phyloP scores from a whole-genome alignment of 2,113 vertebrate species.

The Vombatus ursinus region DNA sequence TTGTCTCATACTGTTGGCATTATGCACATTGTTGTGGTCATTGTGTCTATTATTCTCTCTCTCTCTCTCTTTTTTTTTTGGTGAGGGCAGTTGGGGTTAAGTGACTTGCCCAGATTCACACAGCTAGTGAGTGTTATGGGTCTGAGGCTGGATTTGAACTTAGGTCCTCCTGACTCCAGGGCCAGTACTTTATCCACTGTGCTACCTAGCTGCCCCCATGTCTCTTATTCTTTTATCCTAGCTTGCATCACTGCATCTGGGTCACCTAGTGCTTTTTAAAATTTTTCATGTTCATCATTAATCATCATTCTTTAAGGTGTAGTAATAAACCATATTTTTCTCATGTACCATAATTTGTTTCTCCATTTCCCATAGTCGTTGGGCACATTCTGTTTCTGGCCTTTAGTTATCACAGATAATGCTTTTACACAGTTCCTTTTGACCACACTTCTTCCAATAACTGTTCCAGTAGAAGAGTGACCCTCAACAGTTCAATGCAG shows the following conservation, averaged over 20 bases:
- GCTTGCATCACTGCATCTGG: background rate
- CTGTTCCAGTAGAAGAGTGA: background rate
- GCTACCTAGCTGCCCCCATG: too few relatives aligned
- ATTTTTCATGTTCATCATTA: background rate
- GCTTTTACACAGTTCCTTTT: background rate
- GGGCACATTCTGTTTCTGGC: background rate
- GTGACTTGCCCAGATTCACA: too few relatives aligned
- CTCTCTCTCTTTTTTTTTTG: too few relatives aligned
- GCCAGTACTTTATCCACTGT: too few relatives aligned
- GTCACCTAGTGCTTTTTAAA: background rate
- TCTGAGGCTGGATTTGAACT: too few relatives aligned
- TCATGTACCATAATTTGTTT: background rate
- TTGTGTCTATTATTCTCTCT: background rate
- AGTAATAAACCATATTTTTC: too few relatives aligned
- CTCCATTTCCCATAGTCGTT: background rate
- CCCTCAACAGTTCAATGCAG: background rate
- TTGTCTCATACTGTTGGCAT: background rate
- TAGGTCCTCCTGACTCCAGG: too few relatives aligned
- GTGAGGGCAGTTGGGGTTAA: too few relatives aligned
- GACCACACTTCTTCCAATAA: background rate
- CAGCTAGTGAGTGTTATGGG: too few relatives aligned
- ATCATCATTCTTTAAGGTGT: background rate
- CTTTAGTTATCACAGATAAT: background rate
- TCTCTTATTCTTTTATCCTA: background rate
- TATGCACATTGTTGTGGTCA: background rate